These are phyloP conservation scores for Acholoe squamosa DNA, from an alignment of 2,888 invertebrate species.

Conservation along the genomic window DNA sequence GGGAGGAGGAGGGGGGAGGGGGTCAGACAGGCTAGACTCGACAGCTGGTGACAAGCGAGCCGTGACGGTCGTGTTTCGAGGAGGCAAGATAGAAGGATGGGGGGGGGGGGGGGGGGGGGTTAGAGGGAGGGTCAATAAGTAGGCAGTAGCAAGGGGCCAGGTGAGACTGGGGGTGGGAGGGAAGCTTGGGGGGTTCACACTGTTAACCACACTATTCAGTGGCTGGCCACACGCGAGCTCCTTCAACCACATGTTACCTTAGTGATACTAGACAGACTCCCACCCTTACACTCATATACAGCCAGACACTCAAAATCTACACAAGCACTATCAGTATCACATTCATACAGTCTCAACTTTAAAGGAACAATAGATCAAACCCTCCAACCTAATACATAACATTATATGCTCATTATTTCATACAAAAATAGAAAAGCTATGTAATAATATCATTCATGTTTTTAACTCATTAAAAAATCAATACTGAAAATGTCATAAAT, in stretches of 20 bases:
- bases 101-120: not conserved
- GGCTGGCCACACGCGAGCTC: not conserved
- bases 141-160: not conserved
- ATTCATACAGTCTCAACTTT: too few species aligned
- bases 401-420: too few species aligned
- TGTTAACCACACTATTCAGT: not conserved
- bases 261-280: not conserved
- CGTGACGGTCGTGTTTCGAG: not conserved
- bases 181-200: not conserved
- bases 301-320: too few species aligned
- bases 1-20: not conserved
- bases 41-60: not conserved
- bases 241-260: constrained; percentile 26
- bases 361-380: too few species aligned
- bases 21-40: not conserved
- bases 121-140: not conserved
- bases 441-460: too few species aligned
- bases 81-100: not conserved
- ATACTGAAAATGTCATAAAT: too few species aligned
- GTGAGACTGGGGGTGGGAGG: constrained; percentile 1
- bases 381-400: too few species aligned
- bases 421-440: too few species aligned
- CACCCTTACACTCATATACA: too few species aligned
- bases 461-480: too few species aligned
- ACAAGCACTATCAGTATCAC: too few species aligned